These are phyloP conservation scores for Polypedilum vanderplanki DNA, from an alignment of 1,140 invertebrate genomes.

Conservation along the genomic window DNA sequence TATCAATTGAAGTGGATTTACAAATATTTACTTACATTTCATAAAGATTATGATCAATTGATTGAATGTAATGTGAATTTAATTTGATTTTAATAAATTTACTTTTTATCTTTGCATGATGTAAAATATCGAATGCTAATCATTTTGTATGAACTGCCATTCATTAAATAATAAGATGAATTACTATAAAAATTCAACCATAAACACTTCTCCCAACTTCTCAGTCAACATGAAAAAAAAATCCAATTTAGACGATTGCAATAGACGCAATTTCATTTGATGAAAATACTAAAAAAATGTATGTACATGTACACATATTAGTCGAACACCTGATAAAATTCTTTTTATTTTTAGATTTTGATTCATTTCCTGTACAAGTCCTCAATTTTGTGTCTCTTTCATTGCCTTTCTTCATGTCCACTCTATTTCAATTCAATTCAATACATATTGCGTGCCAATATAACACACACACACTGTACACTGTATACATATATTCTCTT, in stretches of 20 bases:
- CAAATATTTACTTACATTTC: too few relatives aligned
- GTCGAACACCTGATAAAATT: constrained; percentile 11
- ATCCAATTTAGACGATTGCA: too few relatives aligned
- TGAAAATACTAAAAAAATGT: neutral
- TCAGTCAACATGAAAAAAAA: too few relatives aligned
- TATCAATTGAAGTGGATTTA: too few relatives aligned
- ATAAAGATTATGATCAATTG: constrained; percentile 13
- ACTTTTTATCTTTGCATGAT: too few relatives aligned
- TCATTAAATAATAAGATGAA: too few relatives aligned
- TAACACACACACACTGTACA: neutral
- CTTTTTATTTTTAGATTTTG: neutral
- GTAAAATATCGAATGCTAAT: too few relatives aligned
- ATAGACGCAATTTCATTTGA: neutral
- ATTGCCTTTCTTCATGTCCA: neutral
- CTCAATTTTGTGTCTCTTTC: neutral
- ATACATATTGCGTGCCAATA: neutral
- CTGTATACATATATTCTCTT: neutral
- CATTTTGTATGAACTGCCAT: too few relatives aligned
- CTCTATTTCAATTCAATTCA: neutral
- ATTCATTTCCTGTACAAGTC: constrained; percentile 12
- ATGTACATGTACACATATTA: too few relatives aligned
- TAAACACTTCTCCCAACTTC: too few relatives aligned
- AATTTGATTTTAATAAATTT: too few relatives aligned
- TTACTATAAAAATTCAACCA: too few relatives aligned
- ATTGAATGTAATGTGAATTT: neutral